Base-by-base conservation (phyloP, 2,888 invertebrate species). In the Abscondita cerata region DNA sequence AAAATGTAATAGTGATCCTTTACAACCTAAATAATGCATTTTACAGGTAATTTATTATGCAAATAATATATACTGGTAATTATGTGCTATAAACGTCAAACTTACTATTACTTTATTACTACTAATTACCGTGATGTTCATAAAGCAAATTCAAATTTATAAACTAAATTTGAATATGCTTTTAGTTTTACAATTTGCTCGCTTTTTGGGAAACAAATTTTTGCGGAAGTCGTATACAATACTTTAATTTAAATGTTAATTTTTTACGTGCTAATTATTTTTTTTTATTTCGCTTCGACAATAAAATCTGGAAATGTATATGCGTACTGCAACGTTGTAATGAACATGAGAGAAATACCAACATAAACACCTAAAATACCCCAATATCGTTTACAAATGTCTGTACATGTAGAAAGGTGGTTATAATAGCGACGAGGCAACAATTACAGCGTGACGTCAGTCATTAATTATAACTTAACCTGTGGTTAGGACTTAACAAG, bases 401-500 rank as follows among this genome's bases (percentile, higher is more conserved):
- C 74, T 70, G 73, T 73, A 72, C 74, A 73, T 69, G 73, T 72
- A 73, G 70, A 72, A 68, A 77, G 75, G 77, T 78, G 78, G 76
- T 59, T 64, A 60, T 64, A 64, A 64, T 64, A 60, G 64, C 64
- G 81, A 79, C 78, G 79, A 78, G 74, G 76, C 80, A 78, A 81
- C 81, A 81, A 81, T 81, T 81, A 81, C 79, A 74, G 71, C 72
- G 77, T 80, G 81, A 81, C 81, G 80, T 79, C 78, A 76, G 79
- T 79, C 81, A 81, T 81, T 81, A 81, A 81, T 81, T 81, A 81
- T 81, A 81, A 80, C 79, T 79, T 81, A 81, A 81, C 81, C 81
- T 80, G 81, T 81, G 81, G 81, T 81, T 81, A 81, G 80, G 78
- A 80, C 81, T 81, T 81, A 81, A 81, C 81, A 80, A 81, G 81